phyloP scores from a whole-genome alignment of 2,888 invertebrate species.

The Tenthredo amoena region DNA sequence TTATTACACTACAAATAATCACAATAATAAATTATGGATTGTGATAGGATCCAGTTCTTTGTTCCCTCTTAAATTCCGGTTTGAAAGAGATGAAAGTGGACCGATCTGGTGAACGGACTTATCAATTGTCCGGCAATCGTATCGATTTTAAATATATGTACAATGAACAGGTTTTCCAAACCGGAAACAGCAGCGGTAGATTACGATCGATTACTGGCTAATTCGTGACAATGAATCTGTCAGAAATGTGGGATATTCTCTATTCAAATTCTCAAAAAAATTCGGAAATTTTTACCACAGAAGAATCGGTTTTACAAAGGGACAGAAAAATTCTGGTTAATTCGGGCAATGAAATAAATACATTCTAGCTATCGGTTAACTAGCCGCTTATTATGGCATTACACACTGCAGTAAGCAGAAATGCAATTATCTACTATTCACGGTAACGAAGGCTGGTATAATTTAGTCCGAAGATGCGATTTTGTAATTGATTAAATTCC shows the following conservation, averaged over 20 bases:
- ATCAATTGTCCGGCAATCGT: not conserved
- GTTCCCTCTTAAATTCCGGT: not conserved
- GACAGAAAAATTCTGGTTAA: not conserved
- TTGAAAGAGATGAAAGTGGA: conserved; percentile 13
- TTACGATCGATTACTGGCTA: not conserved
- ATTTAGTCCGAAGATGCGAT: not conserved
- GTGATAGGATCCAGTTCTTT: not conserved
- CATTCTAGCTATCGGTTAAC: not conserved
- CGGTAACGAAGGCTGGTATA: not conserved
- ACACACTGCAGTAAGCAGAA: conserved; percentile 3
- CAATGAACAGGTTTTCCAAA: not conserved
- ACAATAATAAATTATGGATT: not conserved
- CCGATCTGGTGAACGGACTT: not conserved
- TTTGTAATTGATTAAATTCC: conserved; percentile 2
- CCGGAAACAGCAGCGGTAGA: not conserved
- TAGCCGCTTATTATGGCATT: not conserved
- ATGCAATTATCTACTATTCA: conserved; percentile 16
- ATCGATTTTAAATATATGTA: not conserved
- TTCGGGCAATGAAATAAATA: not conserved
- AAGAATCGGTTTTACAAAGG: not conserved
- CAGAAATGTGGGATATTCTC: not conserved
- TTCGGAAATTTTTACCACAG: not conserved
- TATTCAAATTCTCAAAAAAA: not conserved
- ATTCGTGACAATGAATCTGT: not conserved
- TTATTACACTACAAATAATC: not conserved